These are phyloP conservation scores for Phyllostomus hastatus DNA, from an alignment of 2,113 vertebrate genomes.

Conservation along the genomic window DNA sequence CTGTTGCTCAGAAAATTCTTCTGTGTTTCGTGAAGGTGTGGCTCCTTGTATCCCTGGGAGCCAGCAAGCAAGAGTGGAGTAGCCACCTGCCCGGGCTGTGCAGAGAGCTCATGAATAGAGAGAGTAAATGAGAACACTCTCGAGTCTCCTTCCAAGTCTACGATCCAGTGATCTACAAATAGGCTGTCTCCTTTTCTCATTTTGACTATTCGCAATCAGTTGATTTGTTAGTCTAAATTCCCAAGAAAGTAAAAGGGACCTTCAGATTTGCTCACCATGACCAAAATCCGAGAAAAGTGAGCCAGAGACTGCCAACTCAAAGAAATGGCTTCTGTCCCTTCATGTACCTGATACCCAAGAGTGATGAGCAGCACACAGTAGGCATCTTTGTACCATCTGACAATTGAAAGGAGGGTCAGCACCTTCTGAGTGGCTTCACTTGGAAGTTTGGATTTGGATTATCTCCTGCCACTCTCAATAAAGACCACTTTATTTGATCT, in stretches of 20 bases:
- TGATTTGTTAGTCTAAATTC: background rate
- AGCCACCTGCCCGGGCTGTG: background rate
- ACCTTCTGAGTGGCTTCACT: background rate
- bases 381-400: background rate
- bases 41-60: background rate
- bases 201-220: background rate
- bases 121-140: background rate
- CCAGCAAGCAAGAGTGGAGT: background rate
- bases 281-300: background rate
- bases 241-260: background rate
- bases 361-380: background rate
- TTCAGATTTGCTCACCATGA: background rate
- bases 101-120: background rate
- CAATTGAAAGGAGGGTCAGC: background rate
- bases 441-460: background rate
- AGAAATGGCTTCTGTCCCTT: background rate
- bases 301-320: background rate
- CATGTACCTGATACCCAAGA: background rate
- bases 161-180: background rate
- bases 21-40: background rate
- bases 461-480: background rate
- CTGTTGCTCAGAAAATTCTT: background rate
- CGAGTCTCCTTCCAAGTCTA: background rate
- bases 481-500: background rate
- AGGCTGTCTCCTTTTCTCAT: background rate